These are phyloP conservation scores for Toxostoma redivivum DNA, from an alignment of 2,113 vertebrate genomes.

Conservation along the genomic window DNA sequence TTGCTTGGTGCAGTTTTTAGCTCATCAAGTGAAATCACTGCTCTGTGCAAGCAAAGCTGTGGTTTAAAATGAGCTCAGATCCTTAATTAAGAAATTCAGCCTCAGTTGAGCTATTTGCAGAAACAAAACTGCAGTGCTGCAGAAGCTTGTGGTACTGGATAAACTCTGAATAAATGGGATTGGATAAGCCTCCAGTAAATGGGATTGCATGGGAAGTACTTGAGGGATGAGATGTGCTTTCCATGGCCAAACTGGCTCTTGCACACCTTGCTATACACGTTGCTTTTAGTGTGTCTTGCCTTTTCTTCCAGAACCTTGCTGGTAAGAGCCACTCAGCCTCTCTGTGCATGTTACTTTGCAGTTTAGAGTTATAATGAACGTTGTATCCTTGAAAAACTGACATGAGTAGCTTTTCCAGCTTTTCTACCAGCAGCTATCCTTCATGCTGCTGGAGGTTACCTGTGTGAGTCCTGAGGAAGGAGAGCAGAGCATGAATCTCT, in stretches of 20 bases:
- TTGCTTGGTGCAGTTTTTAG: neutral
- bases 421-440: neutral
- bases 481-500: neutral
- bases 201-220: neutral
- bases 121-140: neutral
- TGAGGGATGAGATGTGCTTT: neutral
- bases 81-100: conserved; percentile 30
- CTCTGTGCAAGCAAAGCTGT: neutral
- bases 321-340: neutral
- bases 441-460: neutral
- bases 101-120: neutral
- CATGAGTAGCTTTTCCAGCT: neutral
- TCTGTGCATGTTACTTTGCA: neutral
- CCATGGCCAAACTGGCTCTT: neutral
- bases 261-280: neutral
- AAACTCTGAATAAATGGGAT: neutral
- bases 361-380: rapidly evolving
- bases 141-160: neutral
- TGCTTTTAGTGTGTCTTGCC: neutral
- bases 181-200: neutral
- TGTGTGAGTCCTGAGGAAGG: neutral
- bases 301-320: neutral
- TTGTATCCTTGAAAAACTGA: neutral
- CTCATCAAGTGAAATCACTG: neutral
- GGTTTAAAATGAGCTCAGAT: conserved; percentile 22